A percentile compares a stretch with the other conserved stretches of the same genome.
Conservation (phyloP, 2,888 invertebrate genomes). For the Agelastica alni region DNA sequence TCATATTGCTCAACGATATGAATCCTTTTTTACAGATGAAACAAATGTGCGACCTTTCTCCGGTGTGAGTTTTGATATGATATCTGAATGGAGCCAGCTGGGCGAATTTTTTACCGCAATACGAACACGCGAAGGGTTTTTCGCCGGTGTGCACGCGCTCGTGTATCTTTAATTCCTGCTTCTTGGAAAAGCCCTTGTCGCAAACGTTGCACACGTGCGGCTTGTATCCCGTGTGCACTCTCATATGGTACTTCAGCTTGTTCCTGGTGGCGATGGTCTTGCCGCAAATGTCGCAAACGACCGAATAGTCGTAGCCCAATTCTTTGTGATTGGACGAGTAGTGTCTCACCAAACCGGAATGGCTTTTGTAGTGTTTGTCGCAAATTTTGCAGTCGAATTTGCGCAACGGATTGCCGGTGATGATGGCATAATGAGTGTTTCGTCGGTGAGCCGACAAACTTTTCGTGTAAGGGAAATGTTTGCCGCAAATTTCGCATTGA, state of each 20-base stretch:
- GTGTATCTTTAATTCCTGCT: constrained; percentile 59
- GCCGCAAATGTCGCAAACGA: constrained; percentile 54
- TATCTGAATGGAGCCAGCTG: constrained; percentile 64
- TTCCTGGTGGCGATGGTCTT: constrained; percentile 50
- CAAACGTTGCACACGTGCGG: constrained; percentile 43
- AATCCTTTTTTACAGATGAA: constrained; percentile 61
- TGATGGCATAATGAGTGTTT: neutral
- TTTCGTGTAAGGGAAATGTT: constrained; percentile 45
- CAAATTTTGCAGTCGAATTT: constrained; percentile 36
- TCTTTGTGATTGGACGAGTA: constrained; percentile 43
- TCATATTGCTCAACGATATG: constrained; percentile 51
- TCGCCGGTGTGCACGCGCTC: constrained; percentile 65
- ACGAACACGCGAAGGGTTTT: constrained; percentile 63
- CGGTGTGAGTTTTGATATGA: constrained; percentile 64
- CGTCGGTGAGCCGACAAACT: constrained; percentile 39
- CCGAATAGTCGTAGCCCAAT: constrained; percentile 56
- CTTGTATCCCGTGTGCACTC: constrained; percentile 41
- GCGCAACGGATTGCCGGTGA: constrained; percentile 45
- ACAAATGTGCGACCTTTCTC: constrained; percentile 63
- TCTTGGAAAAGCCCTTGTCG: constrained; percentile 42
- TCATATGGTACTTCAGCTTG: constrained; percentile 49
- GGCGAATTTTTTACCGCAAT: constrained; percentile 65
- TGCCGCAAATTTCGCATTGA: constrained; percentile 52
- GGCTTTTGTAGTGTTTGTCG: constrained; percentile 39
- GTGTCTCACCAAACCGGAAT: constrained; percentile 47